Percentiles rank a stretch among this genome's conserved stretches.
Evolutionary conservation across 2,888 invertebrate genomes (phyloP).

Genomic region (Caenorhabditis sp.): DNA sequence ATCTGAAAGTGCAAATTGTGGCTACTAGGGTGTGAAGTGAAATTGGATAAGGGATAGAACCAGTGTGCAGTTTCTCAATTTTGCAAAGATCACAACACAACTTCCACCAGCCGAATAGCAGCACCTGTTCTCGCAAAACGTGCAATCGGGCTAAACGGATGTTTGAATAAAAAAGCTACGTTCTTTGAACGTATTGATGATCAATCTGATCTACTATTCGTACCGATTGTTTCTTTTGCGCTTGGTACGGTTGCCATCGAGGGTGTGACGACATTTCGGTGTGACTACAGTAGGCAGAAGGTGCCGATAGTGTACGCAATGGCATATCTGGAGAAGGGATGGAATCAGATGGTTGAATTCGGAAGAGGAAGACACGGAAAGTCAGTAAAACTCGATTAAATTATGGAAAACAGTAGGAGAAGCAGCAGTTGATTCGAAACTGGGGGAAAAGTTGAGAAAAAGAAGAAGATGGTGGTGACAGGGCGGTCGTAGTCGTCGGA

Average conservation of each 20-base stretch:
- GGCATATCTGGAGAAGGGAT: conserved; percentile 40
- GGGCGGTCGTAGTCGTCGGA: conserved; percentile 44
- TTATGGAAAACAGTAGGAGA: conserved; percentile 15
- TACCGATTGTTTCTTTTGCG: conserved; percentile 15
- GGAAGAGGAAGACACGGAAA: not conserved
- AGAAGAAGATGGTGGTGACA: conserved; percentile 51
- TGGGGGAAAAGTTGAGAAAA: not conserved
- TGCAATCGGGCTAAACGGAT: conserved; percentile 31
- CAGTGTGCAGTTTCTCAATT: conserved; percentile 2
- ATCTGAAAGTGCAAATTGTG: conserved; percentile 56
- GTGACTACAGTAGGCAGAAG: conserved; percentile 40
- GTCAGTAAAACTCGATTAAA: not conserved
- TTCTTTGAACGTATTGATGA: conserved; percentile 29
- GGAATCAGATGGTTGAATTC: not conserved
- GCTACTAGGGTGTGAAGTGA: not conserved
- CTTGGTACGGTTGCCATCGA: conserved; percentile 44
- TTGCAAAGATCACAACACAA: conserved; percentile 49
- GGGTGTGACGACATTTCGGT: conserved; percentile 29
- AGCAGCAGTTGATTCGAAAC: conserved; percentile 19
- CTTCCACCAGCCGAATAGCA: conserved; percentile 17
- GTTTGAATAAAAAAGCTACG: conserved; percentile 34
- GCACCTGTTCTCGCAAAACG: conserved; percentile 42
- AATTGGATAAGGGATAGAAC: conserved; percentile 9
- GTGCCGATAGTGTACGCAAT: conserved; percentile 43
- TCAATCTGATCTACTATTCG: not conserved